Evolutionary conservation across 2,113 vertebrate species (phyloP), one percentile per base, ranked within the genome.

Genomic region (Trichechus manatus): DNA sequence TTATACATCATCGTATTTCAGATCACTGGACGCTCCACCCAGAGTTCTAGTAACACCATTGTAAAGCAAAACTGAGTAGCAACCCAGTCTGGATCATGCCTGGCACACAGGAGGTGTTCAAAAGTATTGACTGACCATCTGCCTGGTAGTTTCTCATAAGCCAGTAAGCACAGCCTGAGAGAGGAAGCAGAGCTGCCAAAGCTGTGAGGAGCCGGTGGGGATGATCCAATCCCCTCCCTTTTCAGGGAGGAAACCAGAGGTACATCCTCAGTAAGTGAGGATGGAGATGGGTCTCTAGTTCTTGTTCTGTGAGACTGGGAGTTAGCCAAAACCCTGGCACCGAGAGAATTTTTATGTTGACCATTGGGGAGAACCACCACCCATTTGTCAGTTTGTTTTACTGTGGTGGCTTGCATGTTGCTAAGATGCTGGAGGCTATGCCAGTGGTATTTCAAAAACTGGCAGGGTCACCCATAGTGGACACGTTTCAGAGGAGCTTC

Each of bases 1-100:
- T 84, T 96, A 56, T 68, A 44, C 39, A 9, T 15, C 25, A 44
- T 17, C 25, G 10, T 20, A n/a, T 77, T 81, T 93, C 81, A 89
- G 84, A 64, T 27, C 75, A 44, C 39, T 56, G 50, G 59, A 20
- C 19, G 72, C 29, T 70, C 29, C 5, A 44, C 33, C 87, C 7
- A 9, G 59, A 42, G 59, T 14, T 39, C 56, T 64, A 87, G 61
- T 72, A 64, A 63, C n/a, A 22, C 53, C 13, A 27, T n/a, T 79
- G 11, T 63, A 42, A 75, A 92, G 85, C 56, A 92, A 95, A 95
- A 9, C 79, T 80, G 31, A 90, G 74, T 2, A 70, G 47, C 68
- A 84, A 44, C 33, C 25, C 53, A 29, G 7, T 22, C 78, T 93
- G 79, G 79, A 77, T 44, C 22, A 31, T 44, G 66, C 9, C 39